Conservation (phyloP, 2,888 invertebrate species). For the Heterodera filipjevi region DNA sequence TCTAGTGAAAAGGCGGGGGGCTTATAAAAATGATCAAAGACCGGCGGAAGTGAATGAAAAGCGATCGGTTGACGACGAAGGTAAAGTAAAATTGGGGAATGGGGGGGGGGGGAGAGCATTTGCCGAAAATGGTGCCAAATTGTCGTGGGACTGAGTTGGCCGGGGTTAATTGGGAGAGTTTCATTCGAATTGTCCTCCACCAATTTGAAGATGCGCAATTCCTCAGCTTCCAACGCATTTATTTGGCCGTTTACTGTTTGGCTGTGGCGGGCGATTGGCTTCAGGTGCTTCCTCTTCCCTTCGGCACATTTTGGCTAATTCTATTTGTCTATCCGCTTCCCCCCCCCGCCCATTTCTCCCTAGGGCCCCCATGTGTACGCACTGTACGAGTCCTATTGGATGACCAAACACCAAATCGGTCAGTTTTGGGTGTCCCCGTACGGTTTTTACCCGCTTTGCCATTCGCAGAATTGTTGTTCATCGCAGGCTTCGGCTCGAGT, state of each 20-base stretch:
- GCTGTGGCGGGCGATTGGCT: slow-evolving; percentile 70
- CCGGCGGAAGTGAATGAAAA: neutral
- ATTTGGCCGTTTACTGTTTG: slow-evolving; percentile 68
- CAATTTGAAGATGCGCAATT: slow-evolving; percentile 52
- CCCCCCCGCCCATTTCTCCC: neutral
- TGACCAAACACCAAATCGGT: slow-evolving; percentile 67
- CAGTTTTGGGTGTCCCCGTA: neutral
- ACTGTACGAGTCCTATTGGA: slow-evolving; percentile 69
- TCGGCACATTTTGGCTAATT: no score
- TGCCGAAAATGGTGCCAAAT: neutral
- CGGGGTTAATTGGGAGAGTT: neutral
- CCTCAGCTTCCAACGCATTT: slow-evolving; percentile 67
- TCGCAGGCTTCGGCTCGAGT: slow-evolving; percentile 70
- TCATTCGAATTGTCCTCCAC: neutral
- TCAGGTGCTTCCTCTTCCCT: neutral
- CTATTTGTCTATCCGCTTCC: no score
- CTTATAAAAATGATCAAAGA: neutral
- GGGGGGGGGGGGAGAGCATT: neutral
- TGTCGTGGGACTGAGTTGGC: neutral
- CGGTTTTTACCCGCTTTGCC: neutral
- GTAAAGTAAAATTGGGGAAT: neutral
- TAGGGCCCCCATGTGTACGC: slow-evolving; percentile 71
- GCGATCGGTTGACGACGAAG: neutral
- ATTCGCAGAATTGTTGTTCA: slow-evolving; percentile 67
- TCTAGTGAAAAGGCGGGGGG: neutral